Conservation (phyloP, 2,888 invertebrate genomes). For the Hydroisotoma schaefferi region DNA sequence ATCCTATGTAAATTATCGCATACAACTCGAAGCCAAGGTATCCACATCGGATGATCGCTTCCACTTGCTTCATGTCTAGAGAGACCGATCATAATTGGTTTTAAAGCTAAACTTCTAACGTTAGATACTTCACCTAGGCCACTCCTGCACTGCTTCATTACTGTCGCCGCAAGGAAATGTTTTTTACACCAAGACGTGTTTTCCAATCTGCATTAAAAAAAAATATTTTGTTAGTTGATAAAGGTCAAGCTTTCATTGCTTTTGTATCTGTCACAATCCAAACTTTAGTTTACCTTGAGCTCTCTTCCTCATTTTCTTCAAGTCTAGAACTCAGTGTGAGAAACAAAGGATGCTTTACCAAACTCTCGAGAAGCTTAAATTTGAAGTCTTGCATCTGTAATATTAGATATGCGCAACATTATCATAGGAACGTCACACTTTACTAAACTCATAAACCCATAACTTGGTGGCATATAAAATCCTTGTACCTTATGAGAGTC, state of each 20-base stretch:
- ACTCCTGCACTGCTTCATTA: conserved; percentile 47
- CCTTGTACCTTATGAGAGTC: conserved; percentile 43
- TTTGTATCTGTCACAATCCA: background rate
- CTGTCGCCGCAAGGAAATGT: conserved; percentile 47
- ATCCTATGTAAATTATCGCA: conserved; percentile 48
- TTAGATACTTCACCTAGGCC: conserved; percentile 47
- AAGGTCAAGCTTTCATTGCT: background rate
- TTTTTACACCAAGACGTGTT: conserved; percentile 42
- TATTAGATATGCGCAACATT: too few relatives aligned
- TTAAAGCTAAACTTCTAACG: conserved; percentile 46
- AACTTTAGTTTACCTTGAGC: conserved; percentile 21
- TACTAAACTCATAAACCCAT: too few relatives aligned
- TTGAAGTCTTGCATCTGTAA: conserved; percentile 46
- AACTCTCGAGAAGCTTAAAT: conserved; percentile 40
- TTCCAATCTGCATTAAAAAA: conserved; percentile 34
- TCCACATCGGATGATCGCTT: conserved; percentile 42
- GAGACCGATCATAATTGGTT: conserved; percentile 44
- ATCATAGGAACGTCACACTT: too few relatives aligned
- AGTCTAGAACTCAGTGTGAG: conserved; percentile 41
- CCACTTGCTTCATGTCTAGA: conserved; percentile 36
- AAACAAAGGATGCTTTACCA: conserved; percentile 47
- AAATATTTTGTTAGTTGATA: conserved; percentile 4
- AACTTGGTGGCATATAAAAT: background rate
- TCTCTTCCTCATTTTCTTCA: conserved; percentile 45
- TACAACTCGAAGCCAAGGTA: conserved; percentile 48